Percentiles rank a stretch among this genome's conserved stretches.
phyloP scores from a whole-genome alignment of 2,113 vertebrate genomes.

The Callopanchax toddi region DNA sequence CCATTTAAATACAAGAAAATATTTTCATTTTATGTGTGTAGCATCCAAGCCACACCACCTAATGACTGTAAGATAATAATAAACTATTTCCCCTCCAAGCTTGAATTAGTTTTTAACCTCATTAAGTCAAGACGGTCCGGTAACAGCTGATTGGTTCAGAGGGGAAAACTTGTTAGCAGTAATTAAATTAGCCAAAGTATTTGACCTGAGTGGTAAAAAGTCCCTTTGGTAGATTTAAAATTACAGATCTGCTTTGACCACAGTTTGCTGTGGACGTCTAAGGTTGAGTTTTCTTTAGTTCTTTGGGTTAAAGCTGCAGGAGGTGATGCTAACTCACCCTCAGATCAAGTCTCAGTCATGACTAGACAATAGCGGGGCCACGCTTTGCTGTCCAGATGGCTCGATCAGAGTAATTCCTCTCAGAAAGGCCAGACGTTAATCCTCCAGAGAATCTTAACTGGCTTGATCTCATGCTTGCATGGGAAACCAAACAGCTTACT shows the following conservation, averaged over 20 bases:
- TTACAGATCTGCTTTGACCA: not conserved
- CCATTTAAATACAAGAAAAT: no score
- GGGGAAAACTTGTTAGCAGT: not conserved
- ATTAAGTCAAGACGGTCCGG: not conserved
- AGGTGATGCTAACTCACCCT: not conserved
- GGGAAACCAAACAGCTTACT: constrained; percentile 23
- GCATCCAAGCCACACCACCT: no score
- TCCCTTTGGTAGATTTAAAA: not conserved
- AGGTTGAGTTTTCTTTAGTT: not conserved
- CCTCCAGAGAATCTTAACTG: constrained; percentile 60
- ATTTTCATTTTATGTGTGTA: no score
- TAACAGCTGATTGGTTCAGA: constrained; percentile 2
- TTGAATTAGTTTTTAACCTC: not conserved
- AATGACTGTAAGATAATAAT: no score
- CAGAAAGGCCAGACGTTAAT: constrained; percentile 62
- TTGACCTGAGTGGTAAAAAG: not conserved
- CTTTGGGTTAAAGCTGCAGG: not conserved
- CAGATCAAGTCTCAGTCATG: not conserved
- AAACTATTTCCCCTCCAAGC: not conserved
- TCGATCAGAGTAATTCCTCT: constrained; percentile 64
- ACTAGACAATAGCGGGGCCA: constrained; percentile 19
- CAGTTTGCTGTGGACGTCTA: not conserved
- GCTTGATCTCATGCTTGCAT: constrained; percentile 60
- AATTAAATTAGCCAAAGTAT: not conserved
- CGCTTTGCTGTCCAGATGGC: constrained; percentile 66